Percentiles rank a stretch among this genome's conserved stretches.
Evolutionary conservation across 2,113 vertebrate species (phyloP).

Genomic region (Motacilla alba): DNA sequence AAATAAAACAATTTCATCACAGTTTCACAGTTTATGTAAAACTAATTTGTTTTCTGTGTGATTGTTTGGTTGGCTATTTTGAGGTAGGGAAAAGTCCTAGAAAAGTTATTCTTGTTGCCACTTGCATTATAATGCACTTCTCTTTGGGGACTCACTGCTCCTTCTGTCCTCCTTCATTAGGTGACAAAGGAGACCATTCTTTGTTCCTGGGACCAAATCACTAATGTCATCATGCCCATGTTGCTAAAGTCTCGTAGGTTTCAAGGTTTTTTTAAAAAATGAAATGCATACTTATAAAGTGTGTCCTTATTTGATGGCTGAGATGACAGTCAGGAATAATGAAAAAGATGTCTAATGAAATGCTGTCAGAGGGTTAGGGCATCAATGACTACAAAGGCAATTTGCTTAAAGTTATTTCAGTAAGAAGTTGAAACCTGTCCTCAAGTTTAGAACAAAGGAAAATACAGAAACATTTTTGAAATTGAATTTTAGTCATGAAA

Average conservation of each 20-base stretch:
- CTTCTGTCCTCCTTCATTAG: not conserved
- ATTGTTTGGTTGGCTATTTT: not conserved
- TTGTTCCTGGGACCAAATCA: not conserved
- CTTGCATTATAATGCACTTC: not conserved
- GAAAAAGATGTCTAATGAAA: not conserved
- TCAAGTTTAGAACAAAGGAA: not conserved
- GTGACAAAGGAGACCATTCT: not conserved
- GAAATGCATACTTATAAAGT: not conserved
- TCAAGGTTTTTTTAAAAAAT: not conserved
- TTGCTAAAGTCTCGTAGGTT: not conserved
- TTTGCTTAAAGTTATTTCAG: not conserved
- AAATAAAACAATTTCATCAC: not conserved
- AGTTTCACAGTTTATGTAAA: not conserved
- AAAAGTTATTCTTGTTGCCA: not conserved
- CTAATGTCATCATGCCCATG: not conserved
- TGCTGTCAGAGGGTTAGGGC: not conserved
- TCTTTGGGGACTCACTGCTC: not conserved
- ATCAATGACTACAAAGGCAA: not conserved
- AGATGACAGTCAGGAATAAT: not conserved
- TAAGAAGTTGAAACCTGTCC: not conserved
- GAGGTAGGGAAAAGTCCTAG: not conserved
- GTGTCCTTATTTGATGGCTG: not conserved
- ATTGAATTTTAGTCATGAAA: not conserved
- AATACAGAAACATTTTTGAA: not conserved
- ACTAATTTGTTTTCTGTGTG: not conserved